Evolutionary conservation across 2,113 vertebrate genomes (phyloP).

Genomic region (Aptenodytes forsteri): DNA sequence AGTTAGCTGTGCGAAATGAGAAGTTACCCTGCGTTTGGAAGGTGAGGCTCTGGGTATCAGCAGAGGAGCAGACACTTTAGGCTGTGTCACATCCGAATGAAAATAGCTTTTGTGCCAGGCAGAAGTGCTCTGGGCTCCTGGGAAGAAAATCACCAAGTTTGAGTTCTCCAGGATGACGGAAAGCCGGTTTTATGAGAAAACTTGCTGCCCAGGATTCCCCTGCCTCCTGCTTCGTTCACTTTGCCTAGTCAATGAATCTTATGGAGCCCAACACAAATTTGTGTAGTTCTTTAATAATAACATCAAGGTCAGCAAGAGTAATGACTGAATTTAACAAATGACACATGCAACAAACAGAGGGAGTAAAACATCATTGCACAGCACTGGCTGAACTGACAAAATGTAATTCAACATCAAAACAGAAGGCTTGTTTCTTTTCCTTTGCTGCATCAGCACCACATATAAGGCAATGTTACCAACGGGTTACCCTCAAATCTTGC

Average conservation of each 20-base stretch:
- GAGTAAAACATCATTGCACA: neutral
- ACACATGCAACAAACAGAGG: conserved; percentile 33
- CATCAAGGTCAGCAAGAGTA: conserved; percentile 30
- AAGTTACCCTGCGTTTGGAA: neutral
- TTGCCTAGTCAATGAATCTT: neutral
- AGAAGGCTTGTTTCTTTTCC: neutral
- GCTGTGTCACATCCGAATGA: neutral
- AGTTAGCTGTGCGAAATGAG: neutral
- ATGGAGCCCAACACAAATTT: neutral
- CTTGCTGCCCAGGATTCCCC: neutral
- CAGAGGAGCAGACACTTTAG: neutral
- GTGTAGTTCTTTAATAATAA: conserved; percentile 66
- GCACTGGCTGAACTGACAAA: neutral
- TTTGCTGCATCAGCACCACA: neutral
- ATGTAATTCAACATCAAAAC: neutral
- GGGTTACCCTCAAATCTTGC: neutral
- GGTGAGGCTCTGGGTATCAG: neutral
- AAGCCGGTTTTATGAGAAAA: neutral
- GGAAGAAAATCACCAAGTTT: neutral
- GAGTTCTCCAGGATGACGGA: neutral
- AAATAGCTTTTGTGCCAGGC: neutral
- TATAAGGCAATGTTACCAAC: accelerated
- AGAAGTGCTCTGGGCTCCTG: neutral
- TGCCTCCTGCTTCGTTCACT: neutral
- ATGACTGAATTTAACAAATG: conserved; percentile 42